phyloP scores from a whole-genome alignment of 2,888 invertebrate species.

The Conomelus anceps region DNA sequence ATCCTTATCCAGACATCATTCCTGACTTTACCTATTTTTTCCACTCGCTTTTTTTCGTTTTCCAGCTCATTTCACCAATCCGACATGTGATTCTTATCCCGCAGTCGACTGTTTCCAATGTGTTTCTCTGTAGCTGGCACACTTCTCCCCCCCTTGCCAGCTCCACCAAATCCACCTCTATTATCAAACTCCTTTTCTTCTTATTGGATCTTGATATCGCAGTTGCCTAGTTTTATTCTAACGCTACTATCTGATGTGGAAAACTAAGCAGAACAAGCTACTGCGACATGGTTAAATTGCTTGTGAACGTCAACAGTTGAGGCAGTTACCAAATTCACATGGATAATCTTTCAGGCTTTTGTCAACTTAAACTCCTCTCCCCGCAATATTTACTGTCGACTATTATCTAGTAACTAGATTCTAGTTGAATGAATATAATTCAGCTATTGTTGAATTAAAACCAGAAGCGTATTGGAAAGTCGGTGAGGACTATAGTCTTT shows the following conservation, averaged over 20 bases:
- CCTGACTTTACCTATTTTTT: background rate
- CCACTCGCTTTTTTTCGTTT: background rate
- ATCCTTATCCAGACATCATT: background rate
- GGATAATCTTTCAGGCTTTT: background rate
- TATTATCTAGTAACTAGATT: too few species aligned
- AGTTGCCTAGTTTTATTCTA: background rate
- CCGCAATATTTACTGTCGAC: too few species aligned
- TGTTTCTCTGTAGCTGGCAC: background rate
- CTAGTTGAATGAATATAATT: too few species aligned
- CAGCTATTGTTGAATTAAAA: too few species aligned
- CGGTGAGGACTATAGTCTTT: too few species aligned
- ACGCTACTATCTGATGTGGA: background rate
- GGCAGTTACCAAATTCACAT: background rate
- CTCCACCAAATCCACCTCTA: background rate
- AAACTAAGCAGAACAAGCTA: background rate
- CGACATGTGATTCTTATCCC: background rate
- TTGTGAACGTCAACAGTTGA: background rate
- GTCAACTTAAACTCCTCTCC: background rate
- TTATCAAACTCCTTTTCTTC: background rate
- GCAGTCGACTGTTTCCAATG: background rate
- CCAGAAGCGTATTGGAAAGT: too few species aligned
- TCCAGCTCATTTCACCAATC: background rate
- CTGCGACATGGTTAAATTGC: background rate
- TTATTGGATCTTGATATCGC: background rate
- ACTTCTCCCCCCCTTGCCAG: background rate